Base-by-base conservation (phyloP, 2,888 invertebrate genomes). In the Drosophila nigricruria region DNA sequence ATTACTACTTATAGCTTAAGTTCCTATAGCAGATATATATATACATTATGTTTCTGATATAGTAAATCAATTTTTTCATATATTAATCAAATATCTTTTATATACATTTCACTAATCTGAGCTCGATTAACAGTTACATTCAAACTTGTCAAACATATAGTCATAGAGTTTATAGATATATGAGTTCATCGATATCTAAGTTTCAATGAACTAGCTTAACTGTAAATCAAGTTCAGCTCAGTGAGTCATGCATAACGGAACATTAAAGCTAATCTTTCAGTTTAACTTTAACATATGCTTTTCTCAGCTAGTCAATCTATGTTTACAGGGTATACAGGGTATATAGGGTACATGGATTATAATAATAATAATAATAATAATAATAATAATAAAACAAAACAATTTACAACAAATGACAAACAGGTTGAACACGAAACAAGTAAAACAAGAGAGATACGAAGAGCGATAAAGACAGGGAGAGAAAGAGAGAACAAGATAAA, bases 351-450 rank as follows among this genome's bases (percentile, higher is more conserved):
- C n/a, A 16, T 14, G 5, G 12, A 18, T 2, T n/a, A 8, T 6
- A 38, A n/a, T 0, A 6, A 30, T 30, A 10, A 30, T 30, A 30
- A 30, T n/a, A 5, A 9, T 38, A 6, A 18, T 10, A 40, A 18
- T 16, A 61, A n/a, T 2, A 57, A 66, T 12, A 57, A 67, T 16
- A 50, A 50, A 59, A 60, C 40, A 60, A 54, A 14, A 23, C 23
- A 27, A 47, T 45, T 32, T 34, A 53, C 40, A 59, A 40, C 3
- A 42, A 40, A 64, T 54, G 59, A 42, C 32, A 50, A 88, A 88
- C 88, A 73, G 85, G 88, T 88, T 77, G 59, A 80, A 71, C 76
- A 71, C 79, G 78, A 82, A 69, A 58, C 42, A 70, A 69, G 25
- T 43, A 45, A n/a, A 45, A 50, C 20, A 38, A 47, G 59, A 47